phyloP scores from a whole-genome alignment of 2,113 vertebrate species.

The Centropus unirufus region DNA sequence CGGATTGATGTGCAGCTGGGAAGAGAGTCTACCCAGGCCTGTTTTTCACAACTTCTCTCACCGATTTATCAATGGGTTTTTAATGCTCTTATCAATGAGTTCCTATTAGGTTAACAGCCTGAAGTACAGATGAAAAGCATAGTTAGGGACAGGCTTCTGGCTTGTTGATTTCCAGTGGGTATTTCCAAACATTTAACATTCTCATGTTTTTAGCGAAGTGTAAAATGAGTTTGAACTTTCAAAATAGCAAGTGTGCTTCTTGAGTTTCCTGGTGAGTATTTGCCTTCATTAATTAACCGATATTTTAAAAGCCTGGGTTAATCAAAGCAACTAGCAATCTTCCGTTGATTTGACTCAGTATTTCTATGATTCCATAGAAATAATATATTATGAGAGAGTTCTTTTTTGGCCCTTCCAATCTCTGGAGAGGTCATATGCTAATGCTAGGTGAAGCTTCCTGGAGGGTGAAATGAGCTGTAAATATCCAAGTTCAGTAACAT shows the following conservation, averaged over 20 bases:
- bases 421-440: not conserved
- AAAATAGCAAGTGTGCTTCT: not conserved
- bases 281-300: constrained; percentile 5
- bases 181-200: not conserved
- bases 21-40: not conserved
- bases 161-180: not conserved
- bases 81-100: constrained; percentile 14
- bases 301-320: not conserved
- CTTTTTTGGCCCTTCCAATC: not conserved
- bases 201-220: not conserved
- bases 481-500: not conserved
- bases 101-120: not conserved
- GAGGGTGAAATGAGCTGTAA: not conserved
- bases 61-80: constrained; percentile 19
- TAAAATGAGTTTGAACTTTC: constrained; percentile 6
- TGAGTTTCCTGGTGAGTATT: not conserved
- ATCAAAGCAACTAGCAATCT: constrained; percentile 1
- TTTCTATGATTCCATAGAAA: not conserved
- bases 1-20: not conserved
- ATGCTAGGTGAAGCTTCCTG: not conserved
- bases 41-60: not conserved
- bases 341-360: not conserved
- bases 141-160: not conserved
- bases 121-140: not conserved
- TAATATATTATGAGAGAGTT: not conserved